Evolutionary conservation across 1,140 invertebrate species (phyloP), one percentile per base, ranked within the genome.

Genomic region (Heliconius hewitsoni): DNA sequence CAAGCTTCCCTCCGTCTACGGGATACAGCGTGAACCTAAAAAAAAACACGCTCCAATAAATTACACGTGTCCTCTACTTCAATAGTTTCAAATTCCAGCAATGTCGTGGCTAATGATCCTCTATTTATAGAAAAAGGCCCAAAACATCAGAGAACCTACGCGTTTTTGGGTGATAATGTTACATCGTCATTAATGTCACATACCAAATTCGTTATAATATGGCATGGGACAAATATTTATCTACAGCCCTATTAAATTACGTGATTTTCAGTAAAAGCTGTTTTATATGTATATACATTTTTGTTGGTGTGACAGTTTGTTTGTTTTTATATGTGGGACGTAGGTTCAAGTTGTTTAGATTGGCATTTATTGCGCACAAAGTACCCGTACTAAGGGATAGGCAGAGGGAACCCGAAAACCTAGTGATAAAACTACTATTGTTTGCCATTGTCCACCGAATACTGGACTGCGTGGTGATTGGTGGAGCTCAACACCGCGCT

Each of bases 171-270:
- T 57, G 8, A 23, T 57, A 70, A 50, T 70, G 55, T 74, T 79
- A 71, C 74, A 23, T 18, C 50, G 73, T 78, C 80, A 81, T 81
- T 81, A 81, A 73, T 78, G 70, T 81, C 66, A 50, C 19, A 78
- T 81, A 75, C 37, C 73, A 27, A 50, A 74, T 77, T 73, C 50
- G 78, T 78, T 81, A 78, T 66, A 46, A 4, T 46, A 66, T 66
- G 27, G 19, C 30, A 30, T 0, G 27, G 60, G 11, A 30, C 23
- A 66, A 66, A 66, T 30, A 66, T 66, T 66, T 66, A 23, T 66
- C 60, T 6, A 5, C 0, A 1, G 60, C 5, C 13, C 13, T 66
- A 66, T 66, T 66, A 66, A 66, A 30, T 66, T 66, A 66, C 60
- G 27, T 66, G 60, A 66, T 66, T 66, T 66, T 66, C 60, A 66